These are phyloP conservation scores for Odontocolon sp. DNA, from an alignment of 2,888 invertebrate genomes.

Conservation along the genomic window DNA sequence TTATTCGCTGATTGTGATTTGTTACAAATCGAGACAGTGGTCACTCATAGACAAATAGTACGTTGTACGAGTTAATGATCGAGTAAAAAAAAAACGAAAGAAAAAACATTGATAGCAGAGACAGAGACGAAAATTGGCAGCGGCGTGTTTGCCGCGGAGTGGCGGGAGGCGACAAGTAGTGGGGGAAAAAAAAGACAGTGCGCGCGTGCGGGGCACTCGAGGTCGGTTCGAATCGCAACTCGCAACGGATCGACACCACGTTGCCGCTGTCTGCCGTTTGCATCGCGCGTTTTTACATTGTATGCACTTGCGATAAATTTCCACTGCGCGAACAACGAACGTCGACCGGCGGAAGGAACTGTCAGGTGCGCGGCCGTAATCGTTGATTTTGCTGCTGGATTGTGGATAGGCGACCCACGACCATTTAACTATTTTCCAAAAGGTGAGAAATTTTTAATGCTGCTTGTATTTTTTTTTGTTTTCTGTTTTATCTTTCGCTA, in stretches of 20 bases:
- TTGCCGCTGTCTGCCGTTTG: constrained; percentile 3
- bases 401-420: constrained; percentile 5
- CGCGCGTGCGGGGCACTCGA: constrained; percentile 59
- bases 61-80: constrained; percentile 8
- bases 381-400: constrained; percentile 4
- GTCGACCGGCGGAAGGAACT: constrained; percentile 10
- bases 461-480: too few species aligned
- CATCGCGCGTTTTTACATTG: constrained; percentile 16
- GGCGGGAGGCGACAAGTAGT: constrained; percentile 8
- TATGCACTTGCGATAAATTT: background rate
- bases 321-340: background rate
- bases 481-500: constrained; percentile 1
- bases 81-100: constrained; percentile 5
- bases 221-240: constrained; percentile 19
- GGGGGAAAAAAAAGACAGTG: constrained; percentile 33
- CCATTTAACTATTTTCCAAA: background rate
- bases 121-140: constrained; percentile 45
- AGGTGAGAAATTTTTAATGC: constrained; percentile 10
- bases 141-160: constrained; percentile 11
- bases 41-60: background rate
- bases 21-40: background rate
- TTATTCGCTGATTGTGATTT: too few species aligned
- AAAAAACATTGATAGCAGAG: constrained; percentile 5
- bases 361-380: constrained; percentile 18
- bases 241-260: constrained; percentile 24